Evolutionary conservation across 2,797 vertebrate species (phyloP).

Genomic region (Pseudochirops cupreus): DNA sequence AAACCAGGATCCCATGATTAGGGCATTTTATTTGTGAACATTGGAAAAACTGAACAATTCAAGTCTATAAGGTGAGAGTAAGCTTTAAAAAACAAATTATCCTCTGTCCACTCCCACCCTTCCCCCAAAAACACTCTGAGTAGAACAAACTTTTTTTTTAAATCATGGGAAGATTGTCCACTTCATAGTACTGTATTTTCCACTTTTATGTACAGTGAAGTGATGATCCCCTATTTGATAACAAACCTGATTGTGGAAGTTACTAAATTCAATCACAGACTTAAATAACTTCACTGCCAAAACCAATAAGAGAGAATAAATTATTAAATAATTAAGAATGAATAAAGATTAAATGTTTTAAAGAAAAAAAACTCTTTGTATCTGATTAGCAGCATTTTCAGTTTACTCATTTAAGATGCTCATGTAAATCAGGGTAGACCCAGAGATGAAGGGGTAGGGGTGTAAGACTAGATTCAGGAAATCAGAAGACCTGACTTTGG

Average conservation of each 20-base stretch:
- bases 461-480: neutral
- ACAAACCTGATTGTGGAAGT: neutral
- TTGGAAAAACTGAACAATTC: slow-evolving; percentile 5
- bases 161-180: neutral
- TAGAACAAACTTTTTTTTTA: neutral
- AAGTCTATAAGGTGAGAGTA: slow-evolving; percentile 17
- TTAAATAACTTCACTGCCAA: slow-evolving; percentile 2
- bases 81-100: neutral
- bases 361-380: neutral
- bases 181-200: neutral
- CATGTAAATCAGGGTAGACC: neutral
- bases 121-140: neutral
- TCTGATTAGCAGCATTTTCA: neutral
- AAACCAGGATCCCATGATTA: slow-evolving; percentile 10
- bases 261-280: slow-evolving; percentile 17
- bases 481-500: neutral
- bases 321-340: neutral
- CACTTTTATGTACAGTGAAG: neutral
- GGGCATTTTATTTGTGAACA: neutral
- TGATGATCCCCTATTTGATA: neutral
- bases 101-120: neutral
- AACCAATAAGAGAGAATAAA: slow-evolving; percentile 26
- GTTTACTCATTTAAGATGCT: neutral
- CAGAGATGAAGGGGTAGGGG: neutral
- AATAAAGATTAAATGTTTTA: neutral